Conservation (phyloP, 2,888 invertebrate species). For the Tupiocoris notatus region DNA sequence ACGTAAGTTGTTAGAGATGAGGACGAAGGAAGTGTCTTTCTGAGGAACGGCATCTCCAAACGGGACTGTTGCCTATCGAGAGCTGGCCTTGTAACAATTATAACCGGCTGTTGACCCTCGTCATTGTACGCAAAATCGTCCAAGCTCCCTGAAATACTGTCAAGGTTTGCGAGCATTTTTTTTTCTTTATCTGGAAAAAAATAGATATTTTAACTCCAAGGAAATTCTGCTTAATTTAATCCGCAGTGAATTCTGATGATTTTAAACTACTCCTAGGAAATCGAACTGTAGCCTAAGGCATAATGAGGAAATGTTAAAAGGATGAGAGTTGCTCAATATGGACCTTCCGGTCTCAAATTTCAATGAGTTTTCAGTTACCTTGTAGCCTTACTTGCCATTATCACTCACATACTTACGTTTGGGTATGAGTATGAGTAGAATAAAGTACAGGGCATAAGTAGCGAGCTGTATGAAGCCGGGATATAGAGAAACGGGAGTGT, state of each 20-base stretch:
- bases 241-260: no score
- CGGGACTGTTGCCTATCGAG: slow-evolving; percentile 21
- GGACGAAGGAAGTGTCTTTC: slow-evolving; percentile 7
- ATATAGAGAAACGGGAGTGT: neutral
- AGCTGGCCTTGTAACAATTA: slow-evolving; percentile 21
- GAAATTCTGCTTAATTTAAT: no score
- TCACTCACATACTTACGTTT: slow-evolving; percentile 11
- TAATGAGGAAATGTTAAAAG: no score
- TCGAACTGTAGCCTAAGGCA: no score
- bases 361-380: no score
- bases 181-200: slow-evolving; percentile 18
- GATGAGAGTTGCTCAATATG: no score
- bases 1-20: neutral
- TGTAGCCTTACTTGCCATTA: no score
- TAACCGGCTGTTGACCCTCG: neutral
- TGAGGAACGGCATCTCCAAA: slow-evolving; percentile 31
- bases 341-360: no score
- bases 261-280: no score
- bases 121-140: neutral
- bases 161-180: slow-evolving; percentile 3
- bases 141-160: neutral
- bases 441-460: slow-evolving; percentile 5
- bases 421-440: slow-evolving; percentile 9
- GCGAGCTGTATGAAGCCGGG: slow-evolving; percentile 5
- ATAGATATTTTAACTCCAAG: neutral